Conservation (phyloP, 2,888 invertebrate species). For the Epirrhoe tristata region DNA sequence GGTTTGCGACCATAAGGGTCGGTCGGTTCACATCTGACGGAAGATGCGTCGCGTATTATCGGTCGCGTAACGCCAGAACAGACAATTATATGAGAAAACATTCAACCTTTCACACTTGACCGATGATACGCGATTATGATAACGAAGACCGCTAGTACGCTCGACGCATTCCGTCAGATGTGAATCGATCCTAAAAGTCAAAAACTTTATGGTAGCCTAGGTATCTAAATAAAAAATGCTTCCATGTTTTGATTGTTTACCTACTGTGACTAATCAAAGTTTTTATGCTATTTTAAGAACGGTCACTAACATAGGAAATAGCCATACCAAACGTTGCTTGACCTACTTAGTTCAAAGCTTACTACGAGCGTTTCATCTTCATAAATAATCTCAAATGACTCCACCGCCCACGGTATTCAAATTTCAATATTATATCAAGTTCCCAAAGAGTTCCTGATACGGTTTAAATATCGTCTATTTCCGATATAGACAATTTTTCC, state of each 20-base stretch:
- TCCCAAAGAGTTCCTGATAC: neutral
- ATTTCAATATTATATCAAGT: conserved; percentile 1
- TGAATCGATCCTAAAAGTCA: no score
- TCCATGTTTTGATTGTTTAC: neutral
- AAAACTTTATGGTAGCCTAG: no score
- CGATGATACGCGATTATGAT: no score
- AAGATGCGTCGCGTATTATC: no score
- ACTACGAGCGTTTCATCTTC: neutral
- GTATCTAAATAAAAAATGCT: no score
- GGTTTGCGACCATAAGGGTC: no score
- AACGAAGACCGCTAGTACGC: no score
- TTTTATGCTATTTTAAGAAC: neutral
- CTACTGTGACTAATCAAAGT: neutral
- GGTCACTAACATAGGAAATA: neutral
- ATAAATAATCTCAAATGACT: neutral
- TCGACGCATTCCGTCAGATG: no score
- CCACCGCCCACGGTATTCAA: neutral
- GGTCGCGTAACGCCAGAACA: no score
- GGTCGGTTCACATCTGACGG: no score
- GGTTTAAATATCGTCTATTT: conserved; percentile 3
- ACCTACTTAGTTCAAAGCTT: neutral
- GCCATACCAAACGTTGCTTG: neutral
- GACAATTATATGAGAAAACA: no score
- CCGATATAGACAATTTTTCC: conserved; percentile 9
- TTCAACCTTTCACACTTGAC: no score